Evolutionary conservation across 2,113 vertebrate genomes (phyloP), one percentile per base, ranked within the genome.

Genomic region (Leucosticte australis): DNA sequence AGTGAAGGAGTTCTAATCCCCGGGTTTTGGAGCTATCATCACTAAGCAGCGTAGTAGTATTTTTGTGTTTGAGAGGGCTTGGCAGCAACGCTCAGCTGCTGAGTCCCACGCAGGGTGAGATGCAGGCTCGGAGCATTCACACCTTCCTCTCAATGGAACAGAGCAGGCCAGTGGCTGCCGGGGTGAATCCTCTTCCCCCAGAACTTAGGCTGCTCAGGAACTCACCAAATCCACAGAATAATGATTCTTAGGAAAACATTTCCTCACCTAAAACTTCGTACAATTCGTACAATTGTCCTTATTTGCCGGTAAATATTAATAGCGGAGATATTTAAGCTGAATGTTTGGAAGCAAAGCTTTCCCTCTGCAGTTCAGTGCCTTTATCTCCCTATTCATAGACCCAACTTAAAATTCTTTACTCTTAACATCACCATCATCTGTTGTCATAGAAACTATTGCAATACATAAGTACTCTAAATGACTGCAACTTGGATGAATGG

Each of bases 371-470:
- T 87, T 90, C 90, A 37, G 75, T 83, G 86, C 84, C 92, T 97
- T 94, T 95, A 97, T 96, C 94, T 96, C 93, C 80, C 87, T 96
- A 87, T 95, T 96, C 96, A 96, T 75, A 97, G 94, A 92, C 94
- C 83, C 79, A 97, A 94, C 92, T 96, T 95, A 90, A 95, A 97
- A 96, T 97, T 96, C 96, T 96, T 97, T 97, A 96, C 95, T 96
- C 95, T 97, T 96, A 97, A 95, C 97, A 96, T 92, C 95, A 94
- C 95, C 96, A 96, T 96, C 97, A 97, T 97, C 94, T 97, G 97
- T 97, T 97, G 97, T 97, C 97, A 97, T 97, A 97, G 97, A 97
- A 97, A 97, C 97, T 97, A 92, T 97, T 96, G 95, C 96, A 95
- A 96, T 60, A 96, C 96, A 94, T 85, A 95, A 96, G 95, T 96